Base-by-base conservation (phyloP, 2,113 vertebrate genomes). In the Tympanuchus pallidicinctus region DNA sequence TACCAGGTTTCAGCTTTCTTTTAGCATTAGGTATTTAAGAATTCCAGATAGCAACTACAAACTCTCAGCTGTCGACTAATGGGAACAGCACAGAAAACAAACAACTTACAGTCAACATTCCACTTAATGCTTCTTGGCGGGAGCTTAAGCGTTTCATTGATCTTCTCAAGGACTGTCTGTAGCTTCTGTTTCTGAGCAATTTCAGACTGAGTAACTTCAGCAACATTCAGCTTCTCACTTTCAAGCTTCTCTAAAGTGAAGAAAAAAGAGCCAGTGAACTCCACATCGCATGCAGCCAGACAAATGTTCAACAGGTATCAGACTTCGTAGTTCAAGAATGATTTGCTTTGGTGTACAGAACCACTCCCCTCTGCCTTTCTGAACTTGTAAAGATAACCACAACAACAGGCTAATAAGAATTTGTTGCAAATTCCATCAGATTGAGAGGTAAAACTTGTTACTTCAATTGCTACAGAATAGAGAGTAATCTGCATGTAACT, bases 151-250 rank as follows among this genome's bases (percentile, higher is more conserved):
- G 98, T 98, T 92, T 99, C 98, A 6, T 99, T 99, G 98, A 99
- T 98, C 96, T 98, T 99, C 88, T 99, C 98, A 90, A 99, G 97
- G 24, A 99, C 98, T 11, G 98, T 99, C 95, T 99, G 98, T 32
- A 99, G 96, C 86, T 99, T 99, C 90, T 99, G 98, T 88, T 99
- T 99, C 97, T 99, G 98, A 77, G 98, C 98, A 71, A 99, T 98
- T 97, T 99, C 98, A 22, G 98, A 99, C 93, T 99, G 98, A 60
- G 98, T 99, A 89, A 99, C 98, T 97, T 99, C 98, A 18, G 98
- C 98, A 27, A 99, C 98, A 11, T 99, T 99, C 85, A 99, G 97
- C 92, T 98, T 98, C 95, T 98, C 98, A 18, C 98, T 97, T 96
- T 98, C 98, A 69, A 98, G 98, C 87, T 99, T 99, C 94, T 99